Base-by-base conservation (phyloP, 2,888 invertebrate species). In the Phlogophora meticulosa region DNA sequence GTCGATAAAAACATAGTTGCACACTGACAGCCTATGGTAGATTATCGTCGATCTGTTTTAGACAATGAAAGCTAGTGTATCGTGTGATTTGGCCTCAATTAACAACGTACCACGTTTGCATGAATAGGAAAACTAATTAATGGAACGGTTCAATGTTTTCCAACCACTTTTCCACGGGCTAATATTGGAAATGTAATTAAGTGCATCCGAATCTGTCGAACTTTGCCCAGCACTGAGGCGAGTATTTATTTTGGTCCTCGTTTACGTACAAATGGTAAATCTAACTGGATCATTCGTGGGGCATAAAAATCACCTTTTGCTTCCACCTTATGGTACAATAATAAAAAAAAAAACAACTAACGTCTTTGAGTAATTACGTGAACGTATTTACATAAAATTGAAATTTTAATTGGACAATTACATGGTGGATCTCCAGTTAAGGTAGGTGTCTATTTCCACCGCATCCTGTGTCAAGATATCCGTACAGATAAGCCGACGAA, bases 371-470 rank as follows among this genome's bases (percentile, higher is more conserved):
- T 84, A 85, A 83, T 86, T 85, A 87, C 58, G 52, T 71, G 72
- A 62, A 76, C 64, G 75, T 90, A 94, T 94, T 94, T 93, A 91
- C 93, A 94, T 94, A 92, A 91, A 93, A 93, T 92, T 92, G 86
- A 88, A 88, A 85, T 87, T 92, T 92, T 94, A 95, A 95, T 94
- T 94, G 93, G 94, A 91, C 94, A 93, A 94, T 95, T 94, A 94
- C 92, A 92, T 87, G 91, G 89, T 90, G 90, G 87, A 89, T 90
- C 91, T 85, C 75, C 78, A 84, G 81, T 85, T 78, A 82, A 81
- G 83, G 83, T 87, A 82, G 87, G 88, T 87, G 90, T 90, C 91
- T 92, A 92, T 91, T 87, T 85, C 88, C 85, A 86, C 90, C 91
- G 86, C 92, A 90, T 93, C 92, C 92, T 92, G 92, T 88, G 82